phyloP scores from a whole-genome alignment of 2,113 vertebrate genomes.

The Talpa occidentalis region DNA sequence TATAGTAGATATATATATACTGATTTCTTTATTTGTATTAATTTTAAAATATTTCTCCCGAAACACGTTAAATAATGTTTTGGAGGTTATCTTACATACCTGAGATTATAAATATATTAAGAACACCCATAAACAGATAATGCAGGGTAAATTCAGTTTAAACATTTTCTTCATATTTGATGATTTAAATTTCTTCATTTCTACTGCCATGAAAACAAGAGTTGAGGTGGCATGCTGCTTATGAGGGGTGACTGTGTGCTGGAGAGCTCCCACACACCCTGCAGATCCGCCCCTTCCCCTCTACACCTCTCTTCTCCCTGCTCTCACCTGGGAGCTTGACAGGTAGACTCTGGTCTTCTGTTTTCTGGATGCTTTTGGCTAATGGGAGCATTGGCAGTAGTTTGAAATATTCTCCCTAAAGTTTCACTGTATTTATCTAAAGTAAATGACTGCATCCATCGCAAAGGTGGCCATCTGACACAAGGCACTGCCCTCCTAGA shows the following conservation, averaged over 20 bases:
- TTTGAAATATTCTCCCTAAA: background rate
- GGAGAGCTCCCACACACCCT: background rate
- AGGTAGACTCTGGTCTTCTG: background rate
- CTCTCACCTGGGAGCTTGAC: background rate
- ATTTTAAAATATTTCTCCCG: background rate
- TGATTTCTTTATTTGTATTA: conserved; percentile 1
- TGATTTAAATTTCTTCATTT: conserved; percentile 37
- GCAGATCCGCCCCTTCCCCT: background rate
- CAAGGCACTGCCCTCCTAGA: no score
- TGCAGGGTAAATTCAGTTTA: background rate
- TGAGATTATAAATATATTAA: background rate
- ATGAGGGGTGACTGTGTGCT: background rate
- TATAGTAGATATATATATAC: background rate
- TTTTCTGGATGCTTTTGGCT: background rate
- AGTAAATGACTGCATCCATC: background rate
- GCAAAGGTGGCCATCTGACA: background rate
- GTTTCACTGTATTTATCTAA: background rate
- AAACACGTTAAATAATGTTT: background rate
- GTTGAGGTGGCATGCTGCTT: background rate
- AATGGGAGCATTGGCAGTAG: background rate
- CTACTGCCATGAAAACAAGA: background rate
- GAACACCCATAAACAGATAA: background rate
- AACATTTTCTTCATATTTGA: background rate
- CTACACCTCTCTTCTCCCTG: background rate
- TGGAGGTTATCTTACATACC: background rate